A percentile compares a stretch with the other conserved stretches of the same genome.
Evolutionary conservation across 1,140 invertebrate species (phyloP).

Genomic region (Brachionus rubens): DNA sequence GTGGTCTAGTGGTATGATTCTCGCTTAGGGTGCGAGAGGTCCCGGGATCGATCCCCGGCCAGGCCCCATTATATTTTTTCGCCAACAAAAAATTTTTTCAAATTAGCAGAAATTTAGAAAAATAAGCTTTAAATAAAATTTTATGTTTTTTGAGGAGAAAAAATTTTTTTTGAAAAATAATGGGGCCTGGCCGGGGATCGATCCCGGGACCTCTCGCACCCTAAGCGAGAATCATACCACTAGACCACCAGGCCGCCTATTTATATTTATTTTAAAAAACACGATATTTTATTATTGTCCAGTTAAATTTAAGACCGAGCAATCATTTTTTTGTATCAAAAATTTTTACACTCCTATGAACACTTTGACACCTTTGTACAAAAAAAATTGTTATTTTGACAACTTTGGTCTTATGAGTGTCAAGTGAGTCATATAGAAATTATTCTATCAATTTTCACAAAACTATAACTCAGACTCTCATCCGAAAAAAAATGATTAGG

Average conservation of each 20-base stretch:
- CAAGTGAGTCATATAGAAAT: too few relatives aligned
- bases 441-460: too few relatives aligned
- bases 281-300: background rate
- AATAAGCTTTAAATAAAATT: background rate
- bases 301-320: too few relatives aligned
- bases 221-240: constrained; percentile 47
- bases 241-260: constrained; percentile 46
- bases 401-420: too few relatives aligned
- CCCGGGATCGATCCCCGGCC: constrained; percentile 47
- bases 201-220: constrained; percentile 47
- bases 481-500: too few relatives aligned
- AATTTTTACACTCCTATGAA: too few relatives aligned
- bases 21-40: constrained; percentile 47
- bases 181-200: constrained; percentile 47
- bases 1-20: constrained; percentile 47
- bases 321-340: too few relatives aligned
- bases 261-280: background rate
- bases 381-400: too few relatives aligned
- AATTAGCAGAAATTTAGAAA: background rate
- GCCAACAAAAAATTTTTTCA: background rate
- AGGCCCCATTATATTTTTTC: constrained; percentile 45
- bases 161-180: too few relatives aligned
- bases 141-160: too few relatives aligned
- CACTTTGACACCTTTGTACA: too few relatives aligned
- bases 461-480: too few relatives aligned